Percentiles rank a stretch among this genome's conserved stretches.
Evolutionary conservation across 2,888 invertebrate genomes (phyloP).

Genomic region (Xylota sylvarum): DNA sequence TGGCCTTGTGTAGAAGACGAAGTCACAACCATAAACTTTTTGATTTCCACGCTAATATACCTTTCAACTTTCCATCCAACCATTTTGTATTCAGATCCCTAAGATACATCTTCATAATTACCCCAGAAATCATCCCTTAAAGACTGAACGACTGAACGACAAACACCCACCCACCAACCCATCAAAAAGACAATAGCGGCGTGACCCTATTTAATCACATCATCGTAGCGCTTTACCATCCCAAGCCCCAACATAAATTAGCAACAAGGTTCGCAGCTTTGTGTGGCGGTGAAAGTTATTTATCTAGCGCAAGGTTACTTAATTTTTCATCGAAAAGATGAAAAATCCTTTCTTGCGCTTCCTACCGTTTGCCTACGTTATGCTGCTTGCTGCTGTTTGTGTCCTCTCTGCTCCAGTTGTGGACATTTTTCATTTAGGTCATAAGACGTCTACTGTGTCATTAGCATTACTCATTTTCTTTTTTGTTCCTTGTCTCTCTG

Average conservation of each 20-base stretch:
- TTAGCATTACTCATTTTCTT: slow-evolving; percentile 70
- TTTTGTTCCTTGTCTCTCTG: slow-evolving; percentile 11
- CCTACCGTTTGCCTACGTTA: slow-evolving; percentile 16
- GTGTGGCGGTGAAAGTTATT: slow-evolving; percentile 49
- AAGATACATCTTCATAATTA: slow-evolving; percentile 3
- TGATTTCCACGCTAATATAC: too few relatives aligned
- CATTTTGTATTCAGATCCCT: background rate
- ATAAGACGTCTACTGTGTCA: slow-evolving; percentile 71
- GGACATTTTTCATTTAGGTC: slow-evolving; percentile 72
- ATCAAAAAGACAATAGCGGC: slow-evolving; percentile 2
- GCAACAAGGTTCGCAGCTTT: slow-evolving; percentile 35
- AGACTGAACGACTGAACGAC: background rate
- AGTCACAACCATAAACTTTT: too few relatives aligned
- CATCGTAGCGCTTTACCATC: slow-evolving; percentile 13
- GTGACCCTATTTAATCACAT: slow-evolving; percentile 44
- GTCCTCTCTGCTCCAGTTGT: slow-evolving; percentile 21
- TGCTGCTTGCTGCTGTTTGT: slow-evolving; percentile 1
- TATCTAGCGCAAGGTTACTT: slow-evolving; percentile 59
- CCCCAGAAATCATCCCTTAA: slow-evolving; percentile 2
- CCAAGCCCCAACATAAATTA: slow-evolving; percentile 42
- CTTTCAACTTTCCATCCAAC: too few relatives aligned
- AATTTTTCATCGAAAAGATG: slow-evolving; percentile 53
- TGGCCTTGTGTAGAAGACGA: too few relatives aligned
- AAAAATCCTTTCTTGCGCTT: slow-evolving; percentile 39
- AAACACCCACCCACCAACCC: background rate